Evolutionary conservation across 37 sponge, comb jelly and placozoan species (phyloP).

Genomic region (Chondrosia reniformis): DNA sequence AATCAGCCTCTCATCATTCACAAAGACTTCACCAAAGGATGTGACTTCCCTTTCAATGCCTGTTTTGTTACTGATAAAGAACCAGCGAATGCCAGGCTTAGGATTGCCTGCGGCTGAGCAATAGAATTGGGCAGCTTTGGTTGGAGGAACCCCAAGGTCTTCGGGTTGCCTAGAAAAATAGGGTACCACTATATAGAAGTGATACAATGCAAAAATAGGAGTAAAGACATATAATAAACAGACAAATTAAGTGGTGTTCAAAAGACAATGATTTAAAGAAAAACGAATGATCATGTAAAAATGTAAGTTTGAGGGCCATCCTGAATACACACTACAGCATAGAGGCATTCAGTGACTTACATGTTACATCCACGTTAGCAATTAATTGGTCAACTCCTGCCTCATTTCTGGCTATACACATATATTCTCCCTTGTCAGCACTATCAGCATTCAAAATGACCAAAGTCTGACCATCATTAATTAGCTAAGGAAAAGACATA

Average conservation of each 20-base stretch:
- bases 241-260: no score
- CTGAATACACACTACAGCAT: no score
- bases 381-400: background rate
- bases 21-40: constrained; percentile 1
- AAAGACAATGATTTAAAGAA: no score
- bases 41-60: background rate
- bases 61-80: background rate
- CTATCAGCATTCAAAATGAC: constrained; percentile 16
- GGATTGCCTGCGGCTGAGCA: constrained; percentile 49
- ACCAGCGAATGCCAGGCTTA: constrained; percentile 43
- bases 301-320: no score
- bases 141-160: constrained; percentile 13
- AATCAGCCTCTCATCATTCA: constrained; percentile 31
- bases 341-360: background rate
- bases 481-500: background rate
- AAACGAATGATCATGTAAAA: no score
- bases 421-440: constrained; percentile 12
- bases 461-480: constrained; percentile 14
- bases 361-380: constrained; percentile 16
- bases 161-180: constrained; percentile 10
- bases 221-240: no score
- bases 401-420: constrained; percentile 21
- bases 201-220: no score
- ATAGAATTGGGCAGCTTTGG: constrained; percentile 19
- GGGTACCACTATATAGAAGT: constrained; percentile 15